These are phyloP conservation scores for Sphaerophoria taeniata DNA, from an alignment of 2,888 invertebrate species.

Conservation along the genomic window DNA sequence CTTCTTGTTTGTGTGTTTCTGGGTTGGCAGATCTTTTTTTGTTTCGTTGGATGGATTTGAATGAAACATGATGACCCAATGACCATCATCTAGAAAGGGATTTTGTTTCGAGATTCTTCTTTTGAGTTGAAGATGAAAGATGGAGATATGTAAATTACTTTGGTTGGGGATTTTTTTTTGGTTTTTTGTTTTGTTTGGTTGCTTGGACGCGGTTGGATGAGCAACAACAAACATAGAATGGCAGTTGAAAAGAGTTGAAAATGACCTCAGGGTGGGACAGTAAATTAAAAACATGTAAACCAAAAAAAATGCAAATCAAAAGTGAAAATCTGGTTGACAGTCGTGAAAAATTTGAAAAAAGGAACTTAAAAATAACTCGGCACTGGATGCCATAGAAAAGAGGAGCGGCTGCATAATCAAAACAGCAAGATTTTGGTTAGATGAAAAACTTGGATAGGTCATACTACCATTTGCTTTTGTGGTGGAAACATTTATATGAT, in stretches of 20 bases:
- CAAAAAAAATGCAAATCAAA: neutral
- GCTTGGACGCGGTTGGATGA: constrained; percentile 21
- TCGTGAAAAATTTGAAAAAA: constrained; percentile 5
- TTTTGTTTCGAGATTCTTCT: neutral
- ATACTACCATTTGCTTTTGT: too few relatives aligned
- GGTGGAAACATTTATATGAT: too few relatives aligned
- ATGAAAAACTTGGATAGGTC: neutral
- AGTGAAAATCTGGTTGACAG: neutral
- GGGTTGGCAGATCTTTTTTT: neutral
- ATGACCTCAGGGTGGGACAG: neutral
- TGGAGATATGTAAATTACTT: constrained; percentile 58
- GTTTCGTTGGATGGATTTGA: constrained; percentile 21
- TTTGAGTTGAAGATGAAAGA: constrained; percentile 6
- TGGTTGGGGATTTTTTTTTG: constrained; percentile 37
- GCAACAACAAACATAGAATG: constrained; percentile 44
- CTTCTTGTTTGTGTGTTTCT: neutral
- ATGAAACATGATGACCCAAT: constrained; percentile 62
- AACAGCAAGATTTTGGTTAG: neutral
- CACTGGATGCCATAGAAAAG: neutral
- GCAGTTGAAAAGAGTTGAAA: constrained; percentile 10
- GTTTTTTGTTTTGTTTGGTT: neutral
- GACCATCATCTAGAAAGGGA: constrained; percentile 16
- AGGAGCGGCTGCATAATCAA: neutral
- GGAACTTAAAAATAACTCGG: neutral
- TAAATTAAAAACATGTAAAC: neutral